Percentiles rank a stretch among this genome's conserved stretches.
Evolutionary conservation across 2,797 vertebrate species (phyloP).

Genomic region (Coracias cyanogaster): DNA sequence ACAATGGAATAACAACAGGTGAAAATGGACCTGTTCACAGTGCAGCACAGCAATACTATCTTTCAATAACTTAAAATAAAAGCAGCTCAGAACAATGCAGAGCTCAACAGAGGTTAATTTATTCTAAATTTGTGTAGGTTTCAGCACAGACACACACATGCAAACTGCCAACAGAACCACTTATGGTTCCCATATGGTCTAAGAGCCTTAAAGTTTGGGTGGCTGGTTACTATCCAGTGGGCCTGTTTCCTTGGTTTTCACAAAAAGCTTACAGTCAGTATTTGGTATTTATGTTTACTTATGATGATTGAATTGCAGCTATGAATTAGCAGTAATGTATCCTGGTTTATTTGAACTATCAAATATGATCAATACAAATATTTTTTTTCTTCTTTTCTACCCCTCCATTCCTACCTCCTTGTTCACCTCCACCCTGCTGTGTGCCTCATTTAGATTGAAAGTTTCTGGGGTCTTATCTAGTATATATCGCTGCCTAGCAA

Average conservation of each 20-base stretch:
- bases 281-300: not conserved
- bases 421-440: not conserved
- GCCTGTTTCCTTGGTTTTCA: not conserved
- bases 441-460: not conserved
- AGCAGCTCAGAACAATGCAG: constrained; percentile 8
- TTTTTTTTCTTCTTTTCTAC: not conserved
- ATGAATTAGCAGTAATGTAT: not conserved
- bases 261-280: not conserved
- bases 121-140: not conserved
- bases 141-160: not conserved
- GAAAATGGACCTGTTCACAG: not conserved
- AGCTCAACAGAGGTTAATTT: constrained; percentile 3
- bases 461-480: not conserved
- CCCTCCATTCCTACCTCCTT: not conserved
- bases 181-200: not conserved
- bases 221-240: not conserved
- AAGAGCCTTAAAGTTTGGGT: not conserved
- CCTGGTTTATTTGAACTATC: not conserved
- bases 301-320: not conserved
- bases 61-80: not conserved
- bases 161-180: not conserved
- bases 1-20: not conserved
- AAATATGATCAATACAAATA: not conserved
- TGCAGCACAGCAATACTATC: not conserved
- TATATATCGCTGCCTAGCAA: not conserved